These are phyloP conservation scores for Abrostola triplasia DNA, from an alignment of 2,888 invertebrate genomes.

Conservation along the genomic window DNA sequence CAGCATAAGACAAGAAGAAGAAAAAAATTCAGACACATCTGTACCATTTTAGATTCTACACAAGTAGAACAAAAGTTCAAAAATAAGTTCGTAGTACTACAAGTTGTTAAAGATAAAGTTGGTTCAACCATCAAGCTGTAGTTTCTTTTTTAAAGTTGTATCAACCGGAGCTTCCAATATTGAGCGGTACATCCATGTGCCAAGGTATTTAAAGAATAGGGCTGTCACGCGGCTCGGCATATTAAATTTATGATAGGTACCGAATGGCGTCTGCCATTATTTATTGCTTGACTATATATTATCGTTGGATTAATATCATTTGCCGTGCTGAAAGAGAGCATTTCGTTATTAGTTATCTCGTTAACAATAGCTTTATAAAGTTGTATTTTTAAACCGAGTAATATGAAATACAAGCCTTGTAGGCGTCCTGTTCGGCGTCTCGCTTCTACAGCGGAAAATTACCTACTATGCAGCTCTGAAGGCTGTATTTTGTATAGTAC, in stretches of 20 bases:
- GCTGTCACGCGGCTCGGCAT: constrained; percentile 16
- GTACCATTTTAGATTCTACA: no score
- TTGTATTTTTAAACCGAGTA: no score
- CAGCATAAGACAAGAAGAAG: no score
- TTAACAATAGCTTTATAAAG: neutral
- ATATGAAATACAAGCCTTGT: no score
- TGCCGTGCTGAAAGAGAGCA: neutral
- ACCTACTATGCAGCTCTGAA: no score
- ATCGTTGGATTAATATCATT: constrained; percentile 1
- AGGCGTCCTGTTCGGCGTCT: no score
- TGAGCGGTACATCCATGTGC: constrained; percentile 34
- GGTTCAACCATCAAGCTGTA: constrained; percentile 32
- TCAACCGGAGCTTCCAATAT: constrained; percentile 51
- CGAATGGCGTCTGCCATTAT: constrained; percentile 5
- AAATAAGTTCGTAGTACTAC: neutral
- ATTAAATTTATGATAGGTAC: constrained; percentile 6
- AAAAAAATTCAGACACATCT: no score
- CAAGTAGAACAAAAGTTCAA: no score
- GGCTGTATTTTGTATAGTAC: no score
- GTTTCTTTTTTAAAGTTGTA: constrained; percentile 53
- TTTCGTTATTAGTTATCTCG: neutral
- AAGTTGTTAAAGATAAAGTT: constrained; percentile 23
- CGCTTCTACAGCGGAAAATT: no score
- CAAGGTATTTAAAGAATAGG: constrained; percentile 50
- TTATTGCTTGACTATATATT: constrained; percentile 12